Percentiles rank a stretch among this genome's conserved stretches.
Conservation (phyloP, 2,113 vertebrate genomes). For the Suricata suricatta region DNA sequence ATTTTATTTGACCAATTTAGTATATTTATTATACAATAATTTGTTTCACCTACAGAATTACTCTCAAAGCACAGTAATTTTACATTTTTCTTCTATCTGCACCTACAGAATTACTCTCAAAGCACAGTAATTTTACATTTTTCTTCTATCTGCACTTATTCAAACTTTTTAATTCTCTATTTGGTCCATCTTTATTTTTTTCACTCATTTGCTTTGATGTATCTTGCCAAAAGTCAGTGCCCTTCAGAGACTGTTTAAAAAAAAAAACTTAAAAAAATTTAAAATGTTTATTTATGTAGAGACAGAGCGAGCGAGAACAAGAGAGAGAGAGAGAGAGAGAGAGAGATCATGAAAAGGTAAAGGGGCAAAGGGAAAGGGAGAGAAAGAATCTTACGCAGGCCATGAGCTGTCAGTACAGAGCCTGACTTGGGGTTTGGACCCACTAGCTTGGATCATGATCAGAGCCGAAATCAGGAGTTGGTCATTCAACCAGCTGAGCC, state of each 20-base stretch:
- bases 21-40: not conserved
- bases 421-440: too few relatives aligned
- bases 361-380: too few relatives aligned
- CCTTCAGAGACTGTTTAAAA: not conserved
- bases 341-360: too few relatives aligned
- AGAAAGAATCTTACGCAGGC: too few relatives aligned
- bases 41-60: not conserved
- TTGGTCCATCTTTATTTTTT: not conserved
- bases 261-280: not conserved
- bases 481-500: too few relatives aligned
- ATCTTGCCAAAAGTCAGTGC: not conserved
- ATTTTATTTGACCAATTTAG: not conserved
- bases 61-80: not conserved
- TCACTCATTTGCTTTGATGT: not conserved
- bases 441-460: too few relatives aligned
- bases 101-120: not conserved
- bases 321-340: too few relatives aligned
- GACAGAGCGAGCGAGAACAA: too few relatives aligned
- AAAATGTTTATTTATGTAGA: too few relatives aligned
- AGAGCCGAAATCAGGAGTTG: too few relatives aligned
- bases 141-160: not conserved
- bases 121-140: not conserved
- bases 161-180: not conserved
- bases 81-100: not conserved
- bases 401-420: too few relatives aligned